These are phyloP conservation scores for Druon quercuslanigerum DNA, from an alignment of 1,140 invertebrate genomes.

Conservation along the genomic window DNA sequence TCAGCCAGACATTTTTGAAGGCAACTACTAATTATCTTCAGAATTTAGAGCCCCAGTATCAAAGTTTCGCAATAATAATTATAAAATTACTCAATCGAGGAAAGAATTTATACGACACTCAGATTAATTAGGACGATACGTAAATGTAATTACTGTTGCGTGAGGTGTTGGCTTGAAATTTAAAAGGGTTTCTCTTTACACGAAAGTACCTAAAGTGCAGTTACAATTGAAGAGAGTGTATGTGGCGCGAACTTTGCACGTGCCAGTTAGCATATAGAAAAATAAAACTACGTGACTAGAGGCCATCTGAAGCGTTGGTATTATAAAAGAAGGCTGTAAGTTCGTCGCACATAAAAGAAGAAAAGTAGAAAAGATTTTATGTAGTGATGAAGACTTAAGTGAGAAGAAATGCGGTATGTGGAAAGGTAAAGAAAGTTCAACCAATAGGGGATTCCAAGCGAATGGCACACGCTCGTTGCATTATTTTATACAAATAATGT, in stretches of 20 bases:
- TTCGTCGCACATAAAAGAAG: not conserved
- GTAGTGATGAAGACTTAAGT: not conserved
- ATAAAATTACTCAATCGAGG: slow-evolving; percentile 24
- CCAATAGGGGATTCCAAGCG: not conserved
- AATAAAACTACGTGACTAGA: not conserved
- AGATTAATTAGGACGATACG: slow-evolving; percentile 26
- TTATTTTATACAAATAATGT: slow-evolving; percentile 69
- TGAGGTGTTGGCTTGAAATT: slow-evolving; percentile 18
- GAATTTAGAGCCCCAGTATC: slow-evolving; percentile 12
- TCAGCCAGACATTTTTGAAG: slow-evolving; percentile 10
- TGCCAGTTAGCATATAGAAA: not conserved
- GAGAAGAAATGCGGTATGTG: not conserved
- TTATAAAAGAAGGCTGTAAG: not conserved
- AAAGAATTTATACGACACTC: slow-evolving; percentile 6
- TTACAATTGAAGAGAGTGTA: not conserved
- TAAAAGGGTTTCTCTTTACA: slow-evolving; percentile 7
- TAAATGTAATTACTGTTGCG: slow-evolving; percentile 18
- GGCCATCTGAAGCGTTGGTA: not conserved
- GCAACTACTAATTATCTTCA: slow-evolving; percentile 12
- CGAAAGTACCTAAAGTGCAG: slow-evolving; percentile 18
- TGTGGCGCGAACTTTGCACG: not conserved
- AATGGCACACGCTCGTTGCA: slow-evolving; percentile 56
- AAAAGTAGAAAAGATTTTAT: not conserved
- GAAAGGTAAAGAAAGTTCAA: not conserved
- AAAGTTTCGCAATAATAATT: slow-evolving; percentile 25